phyloP scores from a whole-genome alignment of 2,888 invertebrate species.

The Carabus problematicus region DNA sequence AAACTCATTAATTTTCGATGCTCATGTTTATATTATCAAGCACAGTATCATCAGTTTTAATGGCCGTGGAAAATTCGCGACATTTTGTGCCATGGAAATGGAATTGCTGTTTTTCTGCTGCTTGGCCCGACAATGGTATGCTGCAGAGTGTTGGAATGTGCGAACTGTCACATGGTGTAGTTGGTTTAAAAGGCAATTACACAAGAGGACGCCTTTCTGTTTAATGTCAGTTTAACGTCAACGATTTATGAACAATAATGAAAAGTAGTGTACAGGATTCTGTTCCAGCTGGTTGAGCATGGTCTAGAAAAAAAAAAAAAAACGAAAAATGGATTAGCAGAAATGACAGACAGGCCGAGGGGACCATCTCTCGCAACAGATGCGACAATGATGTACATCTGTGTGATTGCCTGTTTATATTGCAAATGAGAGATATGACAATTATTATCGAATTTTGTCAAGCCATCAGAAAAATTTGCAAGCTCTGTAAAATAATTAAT shows the following conservation, averaged over 20 bases:
- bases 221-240: constrained; percentile 20
- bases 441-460: too few species aligned
- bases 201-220: constrained; percentile 19
- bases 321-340: constrained; percentile 9
- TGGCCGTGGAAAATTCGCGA: too few species aligned
- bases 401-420: not conserved
- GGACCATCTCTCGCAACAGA: not conserved
- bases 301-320: not conserved
- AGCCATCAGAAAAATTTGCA: too few species aligned
- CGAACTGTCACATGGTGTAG: constrained; percentile 26
- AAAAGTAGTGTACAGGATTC: constrained; percentile 37
- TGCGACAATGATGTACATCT: constrained; percentile 5
- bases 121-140: too few species aligned
- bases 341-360: not conserved
- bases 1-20: too few species aligned
- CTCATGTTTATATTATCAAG: too few species aligned
- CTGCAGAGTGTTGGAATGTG: constrained; percentile 13
- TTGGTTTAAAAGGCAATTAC: constrained; percentile 22
- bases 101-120: too few species aligned
- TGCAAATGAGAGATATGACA: too few species aligned
- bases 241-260: constrained; percentile 35
- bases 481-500: too few species aligned
- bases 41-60: too few species aligned
- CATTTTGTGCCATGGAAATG: too few species aligned
- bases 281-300: constrained; percentile 10